A percentile compares a stretch with the other conserved stretches of the same genome.
Evolutionary conservation across 2,113 vertebrate genomes (phyloP).

Genomic region (zebrafish (Danio rerio)): GRCz12tu NC_133190.1:1126501-1127000

Average conservation of each 20-base stretch:
- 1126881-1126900: constrained; percentile 60
- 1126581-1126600: neutral
- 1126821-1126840: neutral
- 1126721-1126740: too few species aligned
- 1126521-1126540: neutral
- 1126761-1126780: neutral
- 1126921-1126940: constrained; percentile 26
- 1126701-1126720: too few species aligned
- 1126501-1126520: neutral
- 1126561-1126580: neutral
- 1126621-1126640: neutral
- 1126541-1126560: neutral
- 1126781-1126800: neutral
- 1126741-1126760: too few species aligned
- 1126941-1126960: constrained; percentile 38
- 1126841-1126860: neutral
- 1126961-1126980: constrained; percentile 35
- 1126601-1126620: neutral
- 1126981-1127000: neutral
- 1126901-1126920: constrained; percentile 47
- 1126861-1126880: constrained; percentile 11
- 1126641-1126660: too few species aligned
- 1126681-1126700: too few species aligned
- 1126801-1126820: neutral
- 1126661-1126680: neutral